These are phyloP conservation scores for Aricia agestis DNA, from an alignment of 1,140 invertebrate genomes.

Conservation along the genomic window DNA sequence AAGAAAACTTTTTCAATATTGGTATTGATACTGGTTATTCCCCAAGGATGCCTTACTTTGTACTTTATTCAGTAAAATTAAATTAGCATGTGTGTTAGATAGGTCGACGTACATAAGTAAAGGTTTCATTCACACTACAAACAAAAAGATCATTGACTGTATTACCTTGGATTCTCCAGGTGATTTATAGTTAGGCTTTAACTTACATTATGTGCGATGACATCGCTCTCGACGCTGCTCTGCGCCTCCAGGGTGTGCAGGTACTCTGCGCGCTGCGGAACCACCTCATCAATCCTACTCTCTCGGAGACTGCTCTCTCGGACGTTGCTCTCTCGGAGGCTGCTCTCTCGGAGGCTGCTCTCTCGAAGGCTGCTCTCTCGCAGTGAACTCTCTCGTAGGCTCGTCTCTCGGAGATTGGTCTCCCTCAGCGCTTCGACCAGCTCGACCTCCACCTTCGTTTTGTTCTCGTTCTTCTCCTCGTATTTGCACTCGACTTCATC, in stretches of 20 bases:
- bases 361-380: constrained; percentile 18
- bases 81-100: too few species aligned
- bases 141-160: too few species aligned
- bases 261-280: constrained; percentile 59
- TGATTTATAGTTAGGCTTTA: not conserved
- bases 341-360: constrained; percentile 31
- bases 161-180: too few species aligned
- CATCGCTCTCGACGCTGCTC: constrained; percentile 73
- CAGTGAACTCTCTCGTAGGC: constrained; percentile 31
- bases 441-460: constrained; percentile 52
- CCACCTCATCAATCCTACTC: constrained; percentile 65
- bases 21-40: too few species aligned
- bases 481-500: constrained; percentile 70
- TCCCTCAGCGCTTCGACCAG: constrained; percentile 52
- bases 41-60: too few species aligned
- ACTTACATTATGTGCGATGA: constrained; percentile 71
- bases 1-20: too few species aligned
- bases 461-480: constrained; percentile 69
- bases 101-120: too few species aligned
- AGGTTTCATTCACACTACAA: too few species aligned
- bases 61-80: too few species aligned
- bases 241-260: constrained; percentile 69
- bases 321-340: constrained; percentile 18
- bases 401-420: constrained; percentile 25
- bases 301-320: constrained; percentile 40